Evolutionary conservation across 2,113 vertebrate species (phyloP).

Genomic region (Pterocles orientalis): DNA sequence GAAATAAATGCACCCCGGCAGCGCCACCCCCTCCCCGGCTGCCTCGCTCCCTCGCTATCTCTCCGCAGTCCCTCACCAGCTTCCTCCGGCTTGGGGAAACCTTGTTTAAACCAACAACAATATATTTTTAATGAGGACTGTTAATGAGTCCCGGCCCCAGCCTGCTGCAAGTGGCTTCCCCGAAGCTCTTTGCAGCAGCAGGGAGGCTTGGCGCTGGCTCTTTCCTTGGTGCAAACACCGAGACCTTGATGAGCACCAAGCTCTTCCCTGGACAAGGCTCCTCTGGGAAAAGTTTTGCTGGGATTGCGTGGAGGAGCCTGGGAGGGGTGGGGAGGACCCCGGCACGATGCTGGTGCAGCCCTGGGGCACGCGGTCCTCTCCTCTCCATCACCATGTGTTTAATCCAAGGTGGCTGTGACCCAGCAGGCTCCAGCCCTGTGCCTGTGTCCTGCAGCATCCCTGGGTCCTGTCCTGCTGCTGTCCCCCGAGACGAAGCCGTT

Average conservation of each 20-base stretch:
- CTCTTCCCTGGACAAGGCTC: not conserved
- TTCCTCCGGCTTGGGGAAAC: slow-evolving; percentile 32
- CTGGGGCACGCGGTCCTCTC: accelerated
- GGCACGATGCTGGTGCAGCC: not conserved
- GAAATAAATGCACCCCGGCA: slow-evolving; percentile 21
- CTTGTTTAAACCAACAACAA: slow-evolving; percentile 1
- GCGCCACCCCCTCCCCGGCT: not conserved
- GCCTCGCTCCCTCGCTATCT: not conserved
- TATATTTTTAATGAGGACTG: slow-evolving; percentile 54
- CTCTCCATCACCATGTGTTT: accelerated
- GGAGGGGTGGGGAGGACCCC: not conserved
- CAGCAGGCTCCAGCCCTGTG: not conserved
- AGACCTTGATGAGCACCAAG: too few species aligned
- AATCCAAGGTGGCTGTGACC: accelerated
- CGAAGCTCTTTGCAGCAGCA: not conserved
- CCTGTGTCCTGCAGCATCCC: not conserved
- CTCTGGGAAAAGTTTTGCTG: not conserved
- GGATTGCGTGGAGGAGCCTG: accelerated
- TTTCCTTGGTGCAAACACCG: not conserved
- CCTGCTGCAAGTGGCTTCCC: not conserved
- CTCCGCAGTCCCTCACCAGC: not conserved
- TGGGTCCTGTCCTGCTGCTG: not conserved
- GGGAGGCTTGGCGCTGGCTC: accelerated
- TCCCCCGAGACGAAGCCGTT: not conserved
- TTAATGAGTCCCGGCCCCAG: slow-evolving; percentile 42